Base-by-base conservation (phyloP, 2,113 vertebrate species). In the Corapipo altera region DNA sequence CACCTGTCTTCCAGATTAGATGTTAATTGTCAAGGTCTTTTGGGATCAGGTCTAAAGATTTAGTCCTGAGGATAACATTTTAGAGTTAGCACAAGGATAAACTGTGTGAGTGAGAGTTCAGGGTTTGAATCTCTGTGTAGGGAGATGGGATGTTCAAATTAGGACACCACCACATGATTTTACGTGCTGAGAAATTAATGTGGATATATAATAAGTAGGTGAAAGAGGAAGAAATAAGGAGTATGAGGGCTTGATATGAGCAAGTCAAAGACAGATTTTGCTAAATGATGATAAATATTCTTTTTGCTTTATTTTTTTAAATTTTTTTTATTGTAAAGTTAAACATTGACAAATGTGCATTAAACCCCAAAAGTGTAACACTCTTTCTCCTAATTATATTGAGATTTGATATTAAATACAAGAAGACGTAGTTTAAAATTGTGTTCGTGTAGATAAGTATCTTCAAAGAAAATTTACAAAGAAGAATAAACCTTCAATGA, bases 71-170 rank as follows among this genome's bases (percentile, higher is more conserved):
- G 7, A 69, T 33, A 80, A n/a, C 0, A 14, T 55, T 28, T 91
- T 52, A 43, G 13, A 55, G 11, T 61, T 65, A 64, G 2, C 28
- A 76, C 22, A 46, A 12, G 9, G 11, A 33, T 39, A 43, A 80
- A 77, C 16, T 17, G 2, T 22, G 33, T 73, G 12, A 80, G 8
- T 48, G 15, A 55, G 9, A 9, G 15, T 75, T 91, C 88, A 79
- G 19, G 12, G 48, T 10, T 41, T 27, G 4, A 73, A 17, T 33
- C 3, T 44, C 55, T 4, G 2, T 0, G 0, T 0, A 64, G 35
- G 12, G 26, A 61, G 15, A 35, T 44, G 18, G 6, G 6, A 76
- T 3, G 4, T 51, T 93, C 33, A 39, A 57, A 61, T 6, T 22
- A 43, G 5, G 4, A 52, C 33, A 43, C 26, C 7, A 46, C 3